Base-by-base conservation (phyloP, 2,113 vertebrate genomes). In the Tetrao urogallus region DNA sequence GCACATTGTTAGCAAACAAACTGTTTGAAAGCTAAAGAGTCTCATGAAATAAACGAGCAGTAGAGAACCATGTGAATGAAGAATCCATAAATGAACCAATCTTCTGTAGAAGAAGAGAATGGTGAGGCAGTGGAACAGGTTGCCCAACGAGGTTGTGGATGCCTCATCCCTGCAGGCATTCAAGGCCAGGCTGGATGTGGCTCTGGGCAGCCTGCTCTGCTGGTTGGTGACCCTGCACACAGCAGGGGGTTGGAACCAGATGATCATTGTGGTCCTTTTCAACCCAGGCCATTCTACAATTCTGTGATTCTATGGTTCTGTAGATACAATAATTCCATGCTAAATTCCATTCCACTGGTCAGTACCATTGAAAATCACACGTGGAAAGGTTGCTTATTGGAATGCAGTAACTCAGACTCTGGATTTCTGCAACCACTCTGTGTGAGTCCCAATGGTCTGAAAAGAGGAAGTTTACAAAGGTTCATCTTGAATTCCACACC, bases 31-130 rank as follows among this genome's bases (percentile, higher is more conserved):
- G 66, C 36, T 93, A 71, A 27, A 61, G n/a, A 71, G 70, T 32
- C 64, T 91, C 57, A 85, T 82, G 57, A 86, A 94, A 92, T n/a
- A 82, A 79, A 86, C 24, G 40, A 66, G 9, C 36, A 45, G 61
- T 5, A 73, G 42, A 74, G 82, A 93, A 64, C 32, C 3, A 17
- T 28, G 32, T 5, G 56, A 93, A 79, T 16, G 74, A 45, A 80
- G 74, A 93, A 73, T 8, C 14, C 80, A 90, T 36, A 52, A 61
- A 63, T 25, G 48, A 45, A 94, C 43, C 52, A 36, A 42, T n/a
- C 48, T 72, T 79, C 61, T 38, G 9, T 2, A 21, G 45, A 16
- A 48, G 47, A 48, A 50, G 48, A 50, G 21, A 22, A 22, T 50
- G 22, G 22, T 50, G 48, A 50, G 11, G 11, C 22, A 50, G 22